Conservation (phyloP, 2,797 vertebrate genomes). For the Catharus ustulatus region DNA sequence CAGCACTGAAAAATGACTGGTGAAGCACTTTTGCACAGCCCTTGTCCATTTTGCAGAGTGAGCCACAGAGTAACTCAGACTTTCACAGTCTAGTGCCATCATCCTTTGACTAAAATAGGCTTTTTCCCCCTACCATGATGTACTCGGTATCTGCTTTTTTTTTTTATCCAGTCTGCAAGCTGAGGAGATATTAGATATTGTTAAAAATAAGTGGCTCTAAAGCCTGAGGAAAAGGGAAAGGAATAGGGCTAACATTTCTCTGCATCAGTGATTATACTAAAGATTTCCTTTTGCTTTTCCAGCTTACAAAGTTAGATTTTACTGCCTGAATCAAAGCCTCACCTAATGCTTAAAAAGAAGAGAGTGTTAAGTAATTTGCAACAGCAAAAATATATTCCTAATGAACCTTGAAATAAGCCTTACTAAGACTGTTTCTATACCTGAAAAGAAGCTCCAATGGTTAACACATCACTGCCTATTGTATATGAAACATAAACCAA, state of each 20-base stretch:
- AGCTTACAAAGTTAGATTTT: constrained; percentile 42
- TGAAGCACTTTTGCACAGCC: neutral
- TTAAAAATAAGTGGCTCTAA: neutral
- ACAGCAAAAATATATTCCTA: constrained; percentile 60
- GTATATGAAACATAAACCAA: constrained; percentile 9
- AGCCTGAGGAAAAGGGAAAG: neutral
- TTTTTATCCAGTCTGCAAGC: neutral
- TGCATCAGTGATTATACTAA: constrained; percentile 41
- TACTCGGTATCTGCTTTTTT: neutral
- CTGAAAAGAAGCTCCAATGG: constrained; percentile 26
- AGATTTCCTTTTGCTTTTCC: constrained; percentile 46
- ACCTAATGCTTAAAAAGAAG: constrained; percentile 35
- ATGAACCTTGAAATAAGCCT: constrained; percentile 45
- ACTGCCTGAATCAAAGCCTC: constrained; percentile 38
- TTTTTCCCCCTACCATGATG: neutral
- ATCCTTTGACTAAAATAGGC: constrained; percentile 6
- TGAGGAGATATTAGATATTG: neutral
- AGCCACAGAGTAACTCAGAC: neutral
- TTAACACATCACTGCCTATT: constrained; percentile 36
- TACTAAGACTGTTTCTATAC: constrained; percentile 25
- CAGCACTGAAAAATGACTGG: neutral
- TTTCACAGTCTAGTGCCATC: neutral
- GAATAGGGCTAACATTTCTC: constrained; percentile 17
- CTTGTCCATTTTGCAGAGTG: neutral
- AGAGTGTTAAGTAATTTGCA: constrained; percentile 41